Evolutionary conservation across 2,113 vertebrate genomes (phyloP).

Genomic region (Glaucidium brasilianum): DNA sequence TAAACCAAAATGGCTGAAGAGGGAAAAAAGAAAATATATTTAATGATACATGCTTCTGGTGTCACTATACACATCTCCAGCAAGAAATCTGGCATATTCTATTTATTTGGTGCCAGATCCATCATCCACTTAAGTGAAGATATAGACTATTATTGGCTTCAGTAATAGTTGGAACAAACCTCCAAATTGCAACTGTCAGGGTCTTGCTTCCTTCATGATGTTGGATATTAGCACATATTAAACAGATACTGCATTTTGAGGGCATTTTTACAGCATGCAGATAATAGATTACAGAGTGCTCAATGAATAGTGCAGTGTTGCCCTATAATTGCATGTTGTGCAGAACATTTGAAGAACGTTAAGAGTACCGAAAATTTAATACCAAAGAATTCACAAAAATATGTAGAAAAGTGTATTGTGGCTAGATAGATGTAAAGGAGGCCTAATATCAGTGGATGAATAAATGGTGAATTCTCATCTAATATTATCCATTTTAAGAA

Average conservation of each 20-base stretch:
- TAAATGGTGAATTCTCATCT: background rate
- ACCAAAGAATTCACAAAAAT: background rate
- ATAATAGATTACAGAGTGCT: background rate
- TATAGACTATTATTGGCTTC: background rate
- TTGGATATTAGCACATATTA: background rate
- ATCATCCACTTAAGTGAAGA: background rate
- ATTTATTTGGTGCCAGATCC: background rate
- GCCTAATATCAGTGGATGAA: background rate
- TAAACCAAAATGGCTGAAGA: background rate
- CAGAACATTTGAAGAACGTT: background rate
- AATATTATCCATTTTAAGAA: background rate
- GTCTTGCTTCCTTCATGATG: background rate
- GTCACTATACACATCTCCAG: background rate
- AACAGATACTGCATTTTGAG: background rate
- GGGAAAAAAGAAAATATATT: background rate
- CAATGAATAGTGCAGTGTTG: accelerated
- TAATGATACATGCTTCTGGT: background rate
- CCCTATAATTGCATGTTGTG: background rate
- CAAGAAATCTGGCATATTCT: background rate
- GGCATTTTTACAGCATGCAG: background rate
- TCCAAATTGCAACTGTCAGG: background rate
- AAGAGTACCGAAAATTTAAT: background rate
- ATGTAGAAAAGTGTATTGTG: background rate
- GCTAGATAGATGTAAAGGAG: background rate
- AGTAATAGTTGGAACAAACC: background rate